A percentile compares a stretch with the other conserved stretches of the same genome.
phyloP scores from a whole-genome alignment of 2,888 invertebrate genomes.

The Lysandra bellargus region DNA sequence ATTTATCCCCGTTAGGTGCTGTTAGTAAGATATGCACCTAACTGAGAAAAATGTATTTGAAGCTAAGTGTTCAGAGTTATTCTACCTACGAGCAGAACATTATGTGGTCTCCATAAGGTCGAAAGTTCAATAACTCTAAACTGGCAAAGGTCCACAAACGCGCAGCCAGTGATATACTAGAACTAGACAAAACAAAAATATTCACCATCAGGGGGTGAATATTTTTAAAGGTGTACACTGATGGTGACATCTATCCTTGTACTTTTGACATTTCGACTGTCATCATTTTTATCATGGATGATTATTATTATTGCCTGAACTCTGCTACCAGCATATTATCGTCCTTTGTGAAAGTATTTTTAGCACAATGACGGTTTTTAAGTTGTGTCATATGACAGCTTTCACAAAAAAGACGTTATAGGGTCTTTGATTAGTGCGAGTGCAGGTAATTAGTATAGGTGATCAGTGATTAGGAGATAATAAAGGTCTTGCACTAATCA shows the following conservation, averaged over 20 bases:
- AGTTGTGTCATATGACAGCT: too few relatives aligned
- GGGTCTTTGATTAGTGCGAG: too few relatives aligned
- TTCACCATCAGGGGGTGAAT: constrained; percentile 11
- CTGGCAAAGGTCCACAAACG: neutral
- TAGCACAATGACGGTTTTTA: too few relatives aligned
- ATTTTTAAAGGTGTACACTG: neutral
- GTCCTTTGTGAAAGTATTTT: too few relatives aligned
- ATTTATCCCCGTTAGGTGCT: neutral
- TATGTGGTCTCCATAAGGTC: neutral
- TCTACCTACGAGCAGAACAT: neutral
- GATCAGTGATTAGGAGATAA: too few relatives aligned
- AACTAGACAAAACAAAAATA: constrained; percentile 28
- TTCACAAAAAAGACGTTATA: too few relatives aligned
- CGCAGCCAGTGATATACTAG: constrained; percentile 21
- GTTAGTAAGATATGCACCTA: neutral
- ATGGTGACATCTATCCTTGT: neutral
- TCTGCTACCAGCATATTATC: too few relatives aligned
- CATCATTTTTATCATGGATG: too few relatives aligned
- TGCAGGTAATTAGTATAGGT: too few relatives aligned
- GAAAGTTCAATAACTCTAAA: neutral
- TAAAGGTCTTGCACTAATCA: too few relatives aligned
- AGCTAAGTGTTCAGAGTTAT: neutral
- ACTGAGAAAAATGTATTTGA: neutral
- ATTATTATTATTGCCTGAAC: too few relatives aligned
- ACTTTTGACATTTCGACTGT: neutral